These are phyloP conservation scores for Pteronotus mesoamericanus DNA, from an alignment of 2,797 vertebrate genomes.

Conservation along the genomic window DNA sequence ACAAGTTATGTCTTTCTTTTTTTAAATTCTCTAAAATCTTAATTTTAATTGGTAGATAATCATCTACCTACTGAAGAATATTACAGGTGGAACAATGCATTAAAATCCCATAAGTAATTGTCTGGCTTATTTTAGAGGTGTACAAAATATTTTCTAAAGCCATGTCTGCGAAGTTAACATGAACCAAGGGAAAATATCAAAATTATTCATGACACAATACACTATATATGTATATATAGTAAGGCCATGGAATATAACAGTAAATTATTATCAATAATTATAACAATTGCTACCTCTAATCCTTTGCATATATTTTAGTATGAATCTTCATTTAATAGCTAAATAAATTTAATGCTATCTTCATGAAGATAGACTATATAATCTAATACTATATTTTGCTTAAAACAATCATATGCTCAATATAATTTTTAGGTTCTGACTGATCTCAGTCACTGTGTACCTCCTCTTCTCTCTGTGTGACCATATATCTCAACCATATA, in stretches of 20 bases:
- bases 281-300: neutral
- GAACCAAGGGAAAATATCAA: neutral
- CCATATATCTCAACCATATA: neutral
- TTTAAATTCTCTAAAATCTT: neutral
- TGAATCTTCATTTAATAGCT: neutral
- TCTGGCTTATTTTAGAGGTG: neutral
- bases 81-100: neutral
- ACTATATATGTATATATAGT: neutral
- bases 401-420: neutral
- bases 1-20: neutral
- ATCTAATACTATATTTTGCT: neutral
- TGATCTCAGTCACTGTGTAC: neutral
- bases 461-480: neutral
- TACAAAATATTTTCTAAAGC: conserved; percentile 23
- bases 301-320: neutral
- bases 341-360: conserved; percentile 1
- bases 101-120: neutral
- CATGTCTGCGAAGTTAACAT: neutral
- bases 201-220: neutral
- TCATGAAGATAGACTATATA: neutral
- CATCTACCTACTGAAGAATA: neutral
- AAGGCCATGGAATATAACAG: neutral
- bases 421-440: neutral
- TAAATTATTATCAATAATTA: neutral
- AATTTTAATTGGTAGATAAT: neutral